Conservation (phyloP, 2,113 vertebrate species). For the Mastomys natalensis region DNA sequence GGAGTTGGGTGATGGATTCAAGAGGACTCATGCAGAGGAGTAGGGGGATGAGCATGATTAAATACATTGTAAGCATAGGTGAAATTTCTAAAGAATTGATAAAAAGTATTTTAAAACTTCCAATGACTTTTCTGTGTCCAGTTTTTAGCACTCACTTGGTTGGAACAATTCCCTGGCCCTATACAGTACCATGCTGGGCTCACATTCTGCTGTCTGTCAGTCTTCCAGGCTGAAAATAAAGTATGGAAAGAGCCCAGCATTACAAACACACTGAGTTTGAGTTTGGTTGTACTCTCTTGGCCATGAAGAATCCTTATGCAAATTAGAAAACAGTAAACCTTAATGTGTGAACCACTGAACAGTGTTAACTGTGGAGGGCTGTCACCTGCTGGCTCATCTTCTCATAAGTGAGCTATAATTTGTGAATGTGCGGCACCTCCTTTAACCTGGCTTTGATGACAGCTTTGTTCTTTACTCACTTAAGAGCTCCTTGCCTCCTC, state of each 20-base stretch:
- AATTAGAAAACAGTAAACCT: slow-evolving; percentile 75
- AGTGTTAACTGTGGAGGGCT: slow-evolving; percentile 67
- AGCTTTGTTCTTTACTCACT: slow-evolving; percentile 58
- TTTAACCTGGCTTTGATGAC: slow-evolving; percentile 70
- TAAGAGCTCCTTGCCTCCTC: slow-evolving; percentile 54
- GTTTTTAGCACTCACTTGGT: slow-evolving; percentile 81
- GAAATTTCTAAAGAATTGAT: background rate
- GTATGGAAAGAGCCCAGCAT: slow-evolving; percentile 86
- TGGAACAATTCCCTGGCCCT: slow-evolving; percentile 59
- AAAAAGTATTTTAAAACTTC: background rate
- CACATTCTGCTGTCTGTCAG: slow-evolving; percentile 89
- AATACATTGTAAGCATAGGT: too few species aligned
- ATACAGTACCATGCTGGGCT: slow-evolving; percentile 88
- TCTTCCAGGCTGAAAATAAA: slow-evolving; percentile 85
- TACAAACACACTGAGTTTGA: slow-evolving; percentile 79
- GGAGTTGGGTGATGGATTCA: background rate
- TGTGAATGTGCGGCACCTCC: slow-evolving; percentile 72
- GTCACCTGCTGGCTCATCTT: slow-evolving; percentile 50
- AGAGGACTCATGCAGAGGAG: background rate
- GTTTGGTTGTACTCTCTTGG: slow-evolving; percentile 82
- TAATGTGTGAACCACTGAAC: slow-evolving; percentile 70
- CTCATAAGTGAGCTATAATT: slow-evolving; percentile 66
- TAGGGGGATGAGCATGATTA: background rate
- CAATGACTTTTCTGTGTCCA: slow-evolving; percentile 57
- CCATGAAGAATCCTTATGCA: slow-evolving; percentile 82